Evolutionary conservation across 2,113 vertebrate species (phyloP), one percentile per base, ranked within the genome.

Genomic region (Eolophus roseicapilla): DNA sequence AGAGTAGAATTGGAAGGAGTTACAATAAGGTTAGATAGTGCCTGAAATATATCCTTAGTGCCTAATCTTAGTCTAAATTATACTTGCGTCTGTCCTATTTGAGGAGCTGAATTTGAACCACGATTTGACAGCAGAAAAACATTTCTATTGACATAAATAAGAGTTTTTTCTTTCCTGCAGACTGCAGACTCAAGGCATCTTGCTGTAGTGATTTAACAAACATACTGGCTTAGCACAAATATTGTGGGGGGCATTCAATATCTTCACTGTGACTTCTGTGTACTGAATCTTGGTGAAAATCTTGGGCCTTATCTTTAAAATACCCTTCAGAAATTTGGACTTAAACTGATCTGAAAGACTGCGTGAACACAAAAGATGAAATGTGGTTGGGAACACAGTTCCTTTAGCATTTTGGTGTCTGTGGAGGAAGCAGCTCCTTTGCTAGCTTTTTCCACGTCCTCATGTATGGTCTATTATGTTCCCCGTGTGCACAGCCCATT

Each of bases 201-300:
- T 44, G 7, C 39, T 43, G 21, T 27, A 62, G 8, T 23, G 35
- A 52, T 93, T 52, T 76, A 71, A 71, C 7, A 59, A 69, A 67
- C 31, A 7, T 4, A 6, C 9, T 47, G 18, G 9, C 21, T 92
- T 60, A 69, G 20, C 28, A 37, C 37, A 49, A 37, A 17, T 11
- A 5, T 44, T 39, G 8, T 28, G 18, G 15, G 21, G 13, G 68
- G 2, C 57, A 33, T 86, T 27, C 0, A 0, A 1, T 82, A 55
- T 63, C 46, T 82, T 68, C 21, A 55, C 33, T 49, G 15, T 11
- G 16, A 64, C 17, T 91, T 71, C 25, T 75, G 8, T 14, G 6
- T 21, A 63, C 11, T 0, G 1, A 59, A 57, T 79, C 77, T 73
- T 68, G 19, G 19, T 37, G 24, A 81, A 83, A 86, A 74, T 68